These are phyloP conservation scores for Hirtodrosophila histrioides DNA, from an alignment of 2,888 invertebrate genomes.

Conservation along the genomic window DNA sequence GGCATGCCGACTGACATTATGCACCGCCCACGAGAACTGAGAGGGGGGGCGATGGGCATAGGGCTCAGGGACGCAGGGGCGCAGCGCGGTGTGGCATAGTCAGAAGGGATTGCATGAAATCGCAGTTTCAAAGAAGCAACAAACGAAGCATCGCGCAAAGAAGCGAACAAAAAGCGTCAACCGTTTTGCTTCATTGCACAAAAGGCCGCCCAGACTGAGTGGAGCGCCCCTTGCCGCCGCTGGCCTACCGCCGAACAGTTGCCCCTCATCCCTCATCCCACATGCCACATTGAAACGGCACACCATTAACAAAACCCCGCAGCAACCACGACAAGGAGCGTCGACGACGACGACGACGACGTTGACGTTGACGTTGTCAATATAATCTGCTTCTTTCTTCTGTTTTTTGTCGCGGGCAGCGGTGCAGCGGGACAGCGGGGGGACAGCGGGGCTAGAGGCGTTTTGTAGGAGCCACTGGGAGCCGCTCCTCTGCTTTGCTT, in stretches of 20 bases:
- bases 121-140: constrained; percentile 54
- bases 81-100: background rate
- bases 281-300: background rate
- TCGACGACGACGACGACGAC: constrained; percentile 33
- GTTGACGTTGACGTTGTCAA: constrained; percentile 54
- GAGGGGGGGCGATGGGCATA: background rate
- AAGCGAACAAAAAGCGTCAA: constrained; percentile 41
- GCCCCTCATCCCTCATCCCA: background rate
- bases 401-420: constrained; percentile 1
- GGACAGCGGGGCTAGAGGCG: background rate
- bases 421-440: background rate
- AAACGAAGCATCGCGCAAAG: constrained; percentile 52
- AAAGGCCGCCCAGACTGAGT: constrained; percentile 53
- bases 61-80: too few relatives aligned
- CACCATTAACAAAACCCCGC: constrained; percentile 44
- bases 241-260: background rate
- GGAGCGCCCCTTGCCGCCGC: constrained; percentile 5
- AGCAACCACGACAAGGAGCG: constrained; percentile 34
- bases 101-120: constrained; percentile 23
- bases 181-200: constrained; percentile 72
- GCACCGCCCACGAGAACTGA: constrained; percentile 9
- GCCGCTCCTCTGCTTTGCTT: constrained; percentile 21
- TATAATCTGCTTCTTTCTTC: constrained; percentile 51
- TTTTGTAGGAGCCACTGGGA: constrained; percentile 2
- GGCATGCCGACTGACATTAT: constrained; percentile 2